Percentiles rank a stretch among this genome's conserved stretches.
Evolutionary conservation across 2,113 vertebrate genomes (phyloP).

Genomic region (Nettapus auritus): DNA sequence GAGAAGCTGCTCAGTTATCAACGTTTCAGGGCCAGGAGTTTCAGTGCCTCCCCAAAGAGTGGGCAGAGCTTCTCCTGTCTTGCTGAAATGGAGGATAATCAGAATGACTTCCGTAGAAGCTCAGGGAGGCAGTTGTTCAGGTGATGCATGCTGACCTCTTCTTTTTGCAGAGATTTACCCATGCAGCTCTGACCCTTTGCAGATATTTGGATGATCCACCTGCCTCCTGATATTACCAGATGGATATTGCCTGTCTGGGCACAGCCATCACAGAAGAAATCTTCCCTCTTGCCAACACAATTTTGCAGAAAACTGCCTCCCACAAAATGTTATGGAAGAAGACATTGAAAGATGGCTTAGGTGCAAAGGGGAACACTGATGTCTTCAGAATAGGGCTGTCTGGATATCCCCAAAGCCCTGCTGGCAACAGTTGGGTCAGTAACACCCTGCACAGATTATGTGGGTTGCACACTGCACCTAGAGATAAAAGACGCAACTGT

Average conservation of each 20-base stretch:
- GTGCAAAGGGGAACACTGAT: background rate
- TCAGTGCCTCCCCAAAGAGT: background rate
- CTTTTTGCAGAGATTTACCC: background rate
- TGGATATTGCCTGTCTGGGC: background rate
- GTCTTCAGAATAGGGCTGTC: background rate
- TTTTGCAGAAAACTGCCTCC: background rate
- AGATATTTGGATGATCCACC: background rate
- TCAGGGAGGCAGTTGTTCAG: background rate
- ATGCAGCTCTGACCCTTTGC: background rate
- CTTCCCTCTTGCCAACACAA: background rate
- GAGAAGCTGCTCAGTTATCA: background rate
- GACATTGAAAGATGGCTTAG: background rate
- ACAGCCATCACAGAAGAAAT: rapidly evolving
- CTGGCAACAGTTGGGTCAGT: background rate
- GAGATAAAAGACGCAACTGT: background rate
- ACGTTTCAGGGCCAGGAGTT: background rate
- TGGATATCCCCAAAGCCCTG: background rate
- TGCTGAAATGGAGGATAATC: background rate
- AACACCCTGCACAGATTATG: background rate
- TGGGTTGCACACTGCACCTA: background rate
- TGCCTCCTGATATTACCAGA: background rate
- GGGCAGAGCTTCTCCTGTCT: background rate
- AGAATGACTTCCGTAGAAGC: background rate
- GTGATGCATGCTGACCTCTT: background rate
- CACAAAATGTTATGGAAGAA: background rate